Conservation (phyloP, 2,113 vertebrate species). For the Psittacara wagleri region DNA sequence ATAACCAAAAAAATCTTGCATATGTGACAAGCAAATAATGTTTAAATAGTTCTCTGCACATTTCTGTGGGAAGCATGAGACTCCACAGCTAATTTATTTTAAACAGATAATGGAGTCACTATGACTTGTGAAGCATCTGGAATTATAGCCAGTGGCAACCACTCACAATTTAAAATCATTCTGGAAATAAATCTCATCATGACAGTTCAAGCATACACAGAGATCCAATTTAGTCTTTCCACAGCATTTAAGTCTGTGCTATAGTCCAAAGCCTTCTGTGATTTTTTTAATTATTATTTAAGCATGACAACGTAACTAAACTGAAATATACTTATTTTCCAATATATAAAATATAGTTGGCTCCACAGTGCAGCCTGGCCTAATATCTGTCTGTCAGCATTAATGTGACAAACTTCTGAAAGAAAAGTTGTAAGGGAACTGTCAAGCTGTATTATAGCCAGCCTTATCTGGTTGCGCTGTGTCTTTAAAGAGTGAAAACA, state of each 20-base stretch:
- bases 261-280: neutral
- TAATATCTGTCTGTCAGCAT: slow-evolving; percentile 45
- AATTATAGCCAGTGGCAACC: neutral
- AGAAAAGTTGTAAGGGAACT: slow-evolving; percentile 33
- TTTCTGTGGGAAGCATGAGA: neutral
- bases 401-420: slow-evolving; percentile 19
- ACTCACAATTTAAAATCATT: neutral
- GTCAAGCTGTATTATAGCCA: slow-evolving; percentile 16
- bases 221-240: neutral
- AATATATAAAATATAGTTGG: slow-evolving; percentile 11
- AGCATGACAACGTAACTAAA: slow-evolving; percentile 37
- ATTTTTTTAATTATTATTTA: slow-evolving; percentile 40
- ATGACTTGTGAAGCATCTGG: neutral
- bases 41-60: slow-evolving; percentile 4
- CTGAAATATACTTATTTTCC: slow-evolving; percentile 26
- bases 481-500: slow-evolving; percentile 10
- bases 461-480: neutral
- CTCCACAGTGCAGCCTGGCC: slow-evolving; percentile 39
- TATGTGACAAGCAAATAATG: neutral
- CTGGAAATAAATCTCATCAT: slow-evolving; percentile 7
- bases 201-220: neutral
- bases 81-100: neutral
- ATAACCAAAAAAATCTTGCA: neutral
- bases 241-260: neutral
- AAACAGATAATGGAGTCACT: neutral